Percentiles rank a stretch among this genome's conserved stretches.
Evolutionary conservation across 2,797 vertebrate genomes (phyloP).

Genomic region (Myotis pilosus): DNA sequence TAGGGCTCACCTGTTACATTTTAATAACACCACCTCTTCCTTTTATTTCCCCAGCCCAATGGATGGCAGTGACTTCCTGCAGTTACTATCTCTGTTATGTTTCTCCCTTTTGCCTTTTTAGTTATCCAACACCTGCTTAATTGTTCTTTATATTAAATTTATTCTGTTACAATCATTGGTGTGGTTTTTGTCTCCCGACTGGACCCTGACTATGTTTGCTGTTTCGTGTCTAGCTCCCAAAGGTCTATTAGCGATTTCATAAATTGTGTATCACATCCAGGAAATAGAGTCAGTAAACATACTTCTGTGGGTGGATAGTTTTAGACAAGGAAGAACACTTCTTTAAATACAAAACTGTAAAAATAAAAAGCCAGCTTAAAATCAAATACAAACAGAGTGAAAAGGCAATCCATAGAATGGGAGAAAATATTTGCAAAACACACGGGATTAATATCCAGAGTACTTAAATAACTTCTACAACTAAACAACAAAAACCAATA

Average conservation of each 20-base stretch:
- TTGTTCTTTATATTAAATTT: not conserved
- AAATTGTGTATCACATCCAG: not conserved
- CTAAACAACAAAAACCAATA: not conserved
- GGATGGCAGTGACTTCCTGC: not conserved
- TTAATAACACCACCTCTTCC: not conserved
- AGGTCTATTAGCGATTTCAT: not conserved
- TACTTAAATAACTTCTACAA: not conserved
- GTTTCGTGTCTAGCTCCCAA: not conserved
- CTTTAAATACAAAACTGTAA: not conserved
- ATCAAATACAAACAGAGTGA: not conserved
- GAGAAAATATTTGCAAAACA: not conserved
- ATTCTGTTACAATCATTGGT: not conserved
- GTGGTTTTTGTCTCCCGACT: not conserved
- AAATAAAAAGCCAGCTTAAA: conserved; percentile 1
- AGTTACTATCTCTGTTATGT: not conserved
- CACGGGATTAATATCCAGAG: not conserved
- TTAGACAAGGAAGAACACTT: not conserved
- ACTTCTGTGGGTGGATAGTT: not conserved
- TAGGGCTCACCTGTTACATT: not conserved
- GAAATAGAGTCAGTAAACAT: not conserved
- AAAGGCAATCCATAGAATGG: not conserved
- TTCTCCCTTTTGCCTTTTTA: not conserved
- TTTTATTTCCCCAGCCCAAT: not conserved
- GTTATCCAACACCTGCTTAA: not conserved
- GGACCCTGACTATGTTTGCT: not conserved